These are phyloP conservation scores for Sebastes wilsoni DNA, from an alignment of 2,797 vertebrate genomes.

Conservation along the genomic window DNA sequence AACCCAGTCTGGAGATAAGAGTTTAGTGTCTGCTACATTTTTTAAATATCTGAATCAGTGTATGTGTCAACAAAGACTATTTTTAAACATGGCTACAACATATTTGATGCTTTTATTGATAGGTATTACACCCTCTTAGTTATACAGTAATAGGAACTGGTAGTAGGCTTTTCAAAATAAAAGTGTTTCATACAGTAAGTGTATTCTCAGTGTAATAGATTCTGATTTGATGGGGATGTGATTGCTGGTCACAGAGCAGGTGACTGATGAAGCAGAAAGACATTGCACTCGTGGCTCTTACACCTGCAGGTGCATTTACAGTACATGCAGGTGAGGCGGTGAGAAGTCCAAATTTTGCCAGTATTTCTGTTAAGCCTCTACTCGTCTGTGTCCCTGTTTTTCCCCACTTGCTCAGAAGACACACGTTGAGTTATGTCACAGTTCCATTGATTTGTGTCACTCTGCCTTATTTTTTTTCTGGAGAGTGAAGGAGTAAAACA, in stretches of 20 bases:
- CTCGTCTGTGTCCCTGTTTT: neutral
- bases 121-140: neutral
- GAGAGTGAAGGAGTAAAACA: neutral
- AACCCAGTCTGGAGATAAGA: slow-evolving; percentile 50
- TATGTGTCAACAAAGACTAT: slow-evolving; percentile 5
- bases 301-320: slow-evolving; percentile 65
- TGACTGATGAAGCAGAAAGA: slow-evolving; percentile 39
- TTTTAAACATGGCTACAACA: slow-evolving; percentile 14
- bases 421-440: neutral
- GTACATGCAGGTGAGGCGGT: slow-evolving; percentile 67
- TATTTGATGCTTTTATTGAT: neutral
- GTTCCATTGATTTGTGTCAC: slow-evolving; percentile 8
- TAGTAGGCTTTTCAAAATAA: neutral
- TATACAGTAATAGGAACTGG: neutral
- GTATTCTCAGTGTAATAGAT: neutral
- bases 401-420: too few relatives aligned
- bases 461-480: slow-evolving; percentile 3
- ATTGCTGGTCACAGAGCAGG: slow-evolving; percentile 21
- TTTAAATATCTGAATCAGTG: slow-evolving; percentile 26
- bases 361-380: slow-evolving; percentile 1
- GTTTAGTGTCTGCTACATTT: slow-evolving; percentile 41
- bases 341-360: slow-evolving; percentile 36
- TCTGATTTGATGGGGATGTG: slow-evolving; percentile 5
- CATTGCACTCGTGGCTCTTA: slow-evolving; percentile 31
- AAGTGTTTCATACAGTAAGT: neutral